Conservation (phyloP, 2,888 invertebrate genomes). For the Himalopsyche kuldschensis region DNA sequence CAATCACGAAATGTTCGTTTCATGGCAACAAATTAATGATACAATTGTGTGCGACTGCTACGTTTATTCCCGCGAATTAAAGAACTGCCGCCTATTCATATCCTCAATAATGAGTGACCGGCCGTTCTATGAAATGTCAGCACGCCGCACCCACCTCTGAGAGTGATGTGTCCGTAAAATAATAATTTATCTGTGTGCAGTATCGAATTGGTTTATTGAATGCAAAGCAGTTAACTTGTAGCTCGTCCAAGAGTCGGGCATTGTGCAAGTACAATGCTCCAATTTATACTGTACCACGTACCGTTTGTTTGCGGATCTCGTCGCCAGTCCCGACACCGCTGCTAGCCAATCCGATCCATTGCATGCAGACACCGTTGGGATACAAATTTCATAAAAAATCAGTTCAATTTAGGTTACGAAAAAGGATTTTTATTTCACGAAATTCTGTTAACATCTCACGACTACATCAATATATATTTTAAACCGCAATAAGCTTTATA, state of each 20-base stretch:
- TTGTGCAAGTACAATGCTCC: not conserved
- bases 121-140: not conserved
- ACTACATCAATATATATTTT: no score
- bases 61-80: not conserved
- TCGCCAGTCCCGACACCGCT: not conserved
- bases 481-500: no score
- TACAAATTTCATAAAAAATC: not conserved
- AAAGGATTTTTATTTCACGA: no score
- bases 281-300: not conserved
- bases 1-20: not conserved
- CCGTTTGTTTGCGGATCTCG: not conserved
- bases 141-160: not conserved
- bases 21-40: not conserved
- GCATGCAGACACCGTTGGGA: not conserved
- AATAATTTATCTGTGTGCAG: not conserved
- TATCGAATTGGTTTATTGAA: constrained; percentile 1
- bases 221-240: not conserved
- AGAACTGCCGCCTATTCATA: not conserved
- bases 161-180: not conserved
- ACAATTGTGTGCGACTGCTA: not conserved
- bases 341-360: not conserved
- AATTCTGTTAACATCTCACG: no score
- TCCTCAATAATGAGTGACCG: not conserved
- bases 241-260: not conserved
- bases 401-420: no score